Base-by-base conservation (phyloP, 2,888 invertebrate species). In the Ctena decussata region DNA sequence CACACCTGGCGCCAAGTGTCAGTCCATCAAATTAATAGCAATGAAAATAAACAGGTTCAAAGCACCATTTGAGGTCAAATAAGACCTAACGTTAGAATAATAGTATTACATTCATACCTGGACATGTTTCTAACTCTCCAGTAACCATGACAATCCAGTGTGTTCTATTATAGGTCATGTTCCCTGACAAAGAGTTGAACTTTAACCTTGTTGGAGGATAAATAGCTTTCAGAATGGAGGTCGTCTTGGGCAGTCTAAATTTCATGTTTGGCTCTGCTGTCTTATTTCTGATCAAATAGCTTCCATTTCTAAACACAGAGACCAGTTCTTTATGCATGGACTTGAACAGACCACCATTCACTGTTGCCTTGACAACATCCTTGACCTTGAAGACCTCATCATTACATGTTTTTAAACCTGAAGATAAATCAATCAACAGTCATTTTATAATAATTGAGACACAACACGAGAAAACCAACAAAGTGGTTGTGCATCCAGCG, bases 171-270 rank as follows among this genome's bases (percentile, higher is more conserved):
- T 92, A 93, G 30, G 86, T 84, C 75, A 95, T 89, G 46, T 93
- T 91, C n/a, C 93, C 94, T 35, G 90, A 84, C 80, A 95, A 83
- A 21, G 92, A 89, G 27, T 92, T 92, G 32, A 91, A 89, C 41
- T 86, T 86, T 15, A 95, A 87, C 8, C 87, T 88, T 0, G 91
- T 92, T 5, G 90, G 83, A n/a, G 92, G 90, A 80, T 91, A 94
- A 30, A 95, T 86, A 12, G 92, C 91, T 37, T 89, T 84, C 39
- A 95, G 85, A 6, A 95, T 85, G 1, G 94, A 94, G 49, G 89
- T 83, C 6, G 91, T 90, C 27, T 78, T 85, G 6, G 92, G 87
- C 2, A 95, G 85, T n/a, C 89, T 85, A 37, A 94, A 89, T 72
- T 85, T 88, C 44, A 93, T 85, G 44, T 81, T 88, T 0, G 94